Percentiles rank a stretch among this genome's conserved stretches.
phyloP scores from a whole-genome alignment of 2,113 vertebrate species.

The Thymallus thymallus region DNA sequence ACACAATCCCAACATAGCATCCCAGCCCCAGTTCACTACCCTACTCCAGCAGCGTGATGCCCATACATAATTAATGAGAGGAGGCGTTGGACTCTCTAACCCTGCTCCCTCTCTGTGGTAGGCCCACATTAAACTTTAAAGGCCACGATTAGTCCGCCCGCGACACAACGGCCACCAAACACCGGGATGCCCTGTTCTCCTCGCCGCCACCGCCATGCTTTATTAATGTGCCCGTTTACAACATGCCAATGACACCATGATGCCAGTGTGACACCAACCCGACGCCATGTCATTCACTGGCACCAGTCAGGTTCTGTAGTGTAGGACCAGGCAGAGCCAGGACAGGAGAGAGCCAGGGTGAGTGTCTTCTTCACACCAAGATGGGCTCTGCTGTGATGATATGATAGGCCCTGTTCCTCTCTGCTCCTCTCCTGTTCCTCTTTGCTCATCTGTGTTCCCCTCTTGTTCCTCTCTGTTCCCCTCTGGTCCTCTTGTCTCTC shows the following conservation, averaged over 20 bases:
- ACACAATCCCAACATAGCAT: no score
- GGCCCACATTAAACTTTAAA: conserved; percentile 3
- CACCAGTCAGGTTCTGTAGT: neutral
- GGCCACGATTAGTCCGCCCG: neutral
- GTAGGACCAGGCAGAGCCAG: neutral
- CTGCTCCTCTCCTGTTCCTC: neutral
- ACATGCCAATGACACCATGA: neutral
- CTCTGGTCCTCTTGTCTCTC: neutral
- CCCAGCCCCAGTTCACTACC: no score
- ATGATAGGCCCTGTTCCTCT: neutral
- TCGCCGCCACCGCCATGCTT: neutral
- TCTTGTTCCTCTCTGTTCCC: no score
- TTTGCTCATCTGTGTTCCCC: neutral
- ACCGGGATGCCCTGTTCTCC: neutral
- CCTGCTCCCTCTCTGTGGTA: neutral
- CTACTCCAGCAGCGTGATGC: no score
- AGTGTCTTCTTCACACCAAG: neutral
- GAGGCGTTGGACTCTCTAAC: neutral
- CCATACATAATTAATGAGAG: conserved; percentile 1
- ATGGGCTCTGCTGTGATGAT: neutral
- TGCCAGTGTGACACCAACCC: neutral
- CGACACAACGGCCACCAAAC: neutral
- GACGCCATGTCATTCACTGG: neutral
- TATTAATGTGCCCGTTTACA: neutral
- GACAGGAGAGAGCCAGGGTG: neutral